Base-by-base conservation (phyloP, 2,888 invertebrate species). In the Pollenia angustigena region DNA sequence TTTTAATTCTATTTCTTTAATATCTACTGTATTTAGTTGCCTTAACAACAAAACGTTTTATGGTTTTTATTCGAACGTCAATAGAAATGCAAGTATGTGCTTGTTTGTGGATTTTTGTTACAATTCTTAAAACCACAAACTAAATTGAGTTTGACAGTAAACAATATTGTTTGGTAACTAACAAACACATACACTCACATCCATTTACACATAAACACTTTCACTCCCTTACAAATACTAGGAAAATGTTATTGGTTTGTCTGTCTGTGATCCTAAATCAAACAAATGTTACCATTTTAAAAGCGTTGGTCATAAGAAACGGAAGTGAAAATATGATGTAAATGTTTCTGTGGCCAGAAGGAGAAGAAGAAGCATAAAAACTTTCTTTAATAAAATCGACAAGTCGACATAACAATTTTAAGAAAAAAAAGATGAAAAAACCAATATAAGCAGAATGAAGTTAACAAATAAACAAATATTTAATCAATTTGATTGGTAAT, bases 91-190 rank as follows among this genome's bases (percentile, higher is more conserved):
- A 14, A 32, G 52, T 54, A 56, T 42, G 48, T 44, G 40, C 64
- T n/a, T 69, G 62, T 46, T 56, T 44, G 81, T 50, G 62, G 46
- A 82, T 50, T 76, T 60, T 50, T 81, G 56, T 74, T 76, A 74
- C 66, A 66, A 52, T 78, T 72, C 68, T 16, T n/a, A 44, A 32
- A 81, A 81, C 84, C 84, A 75, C 86, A 86, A 85, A 56, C 72
- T 69, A 74, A 87, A 87, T 78, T 84, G 84, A 81, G 84, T 87
- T 87, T 87, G 84, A 81, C 78, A 87, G 75, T 54, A 58, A 68
- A 78, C 84, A 81, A 74, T 84, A 81, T 84, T 81, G 84, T 84
- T 72, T 75, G 68, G 18, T 14, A 66, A 54, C 64, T 66, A n/a
- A 46, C n/a, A 58, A 4, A n/a, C 52, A 62, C 16, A 32, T n/a